Evolutionary conservation across 2,797 vertebrate genomes (phyloP), one percentile per base, ranked within the genome.

Genomic region (Tiaroga cobitis): DNA sequence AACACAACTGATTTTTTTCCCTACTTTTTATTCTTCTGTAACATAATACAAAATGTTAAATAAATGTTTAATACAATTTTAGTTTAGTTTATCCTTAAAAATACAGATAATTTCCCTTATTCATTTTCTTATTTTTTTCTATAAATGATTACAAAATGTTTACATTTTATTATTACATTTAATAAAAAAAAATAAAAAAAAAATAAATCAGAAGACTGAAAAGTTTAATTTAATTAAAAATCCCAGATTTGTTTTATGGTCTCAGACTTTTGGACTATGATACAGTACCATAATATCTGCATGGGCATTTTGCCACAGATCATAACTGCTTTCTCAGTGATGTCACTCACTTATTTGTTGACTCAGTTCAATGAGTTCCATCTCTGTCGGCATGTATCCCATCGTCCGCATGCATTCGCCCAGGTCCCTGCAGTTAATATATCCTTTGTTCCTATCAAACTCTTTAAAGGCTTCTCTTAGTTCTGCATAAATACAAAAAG

Each of bases 301-400:
- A 29, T 80, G 37, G 46, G 46, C 18, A 32, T 65, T 32, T 29
- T 16, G n/a, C 26, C 61, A 7, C 77, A 65, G 37, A 32, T 76
- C 74, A 39, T 56, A 56, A 56, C 16, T 15, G 19, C 7, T 82
- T 67, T 67, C 68, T 65, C 24, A 7, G 19, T 54, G 16, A 46
- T n/a, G 80, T 8, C n/a, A 93, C 95, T 95, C 89, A 98, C 97
- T 93, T 90, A 98, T 97, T 90, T 97, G 95, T 93, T 99, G 98
- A 63, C 97, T 98, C 83, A 99, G 94, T 90, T 98, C 97, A 0
- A 99, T 99, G 89, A 99, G 97, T 91, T 99, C 98, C 98, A 99
- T 99, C 94, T 99, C 98, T 0, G 98, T 99, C 32, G 98, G 98
- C 98, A 99, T 99, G 93, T 97, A 99, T 51, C 98, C 98, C 97